A percentile compares a stretch with the other conserved stretches of the same genome.
Evolutionary conservation across 1,140 invertebrate genomes (phyloP).

Genomic region (Hyposmocoma kahamanoa): DNA sequence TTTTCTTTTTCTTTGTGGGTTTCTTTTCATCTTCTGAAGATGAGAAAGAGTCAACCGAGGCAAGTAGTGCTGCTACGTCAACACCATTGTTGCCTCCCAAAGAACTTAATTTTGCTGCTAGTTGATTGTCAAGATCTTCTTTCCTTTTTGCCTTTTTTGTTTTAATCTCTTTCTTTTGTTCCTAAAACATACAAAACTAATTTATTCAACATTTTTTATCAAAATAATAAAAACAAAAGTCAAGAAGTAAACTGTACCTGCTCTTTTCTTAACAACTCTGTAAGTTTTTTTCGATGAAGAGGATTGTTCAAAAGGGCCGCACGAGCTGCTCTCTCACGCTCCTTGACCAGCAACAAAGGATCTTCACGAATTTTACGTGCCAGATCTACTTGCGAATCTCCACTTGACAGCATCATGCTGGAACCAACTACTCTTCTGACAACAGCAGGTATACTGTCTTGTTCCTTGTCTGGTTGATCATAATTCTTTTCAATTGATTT

Average conservation of each 20-base stretch:
- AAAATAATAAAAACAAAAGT: slow-evolving; percentile 5
- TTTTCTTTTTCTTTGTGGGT: slow-evolving; percentile 62
- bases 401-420: slow-evolving; percentile 52
- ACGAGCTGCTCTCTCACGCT: slow-evolving; percentile 87
- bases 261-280: slow-evolving; percentile 81
- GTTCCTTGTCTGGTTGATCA: slow-evolving; percentile 77
- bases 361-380: slow-evolving; percentile 91
- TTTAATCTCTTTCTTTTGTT: slow-evolving; percentile 65
- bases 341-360: slow-evolving; percentile 89
- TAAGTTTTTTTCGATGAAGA: slow-evolving; percentile 88
- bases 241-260: slow-evolving; percentile 55
- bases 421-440: slow-evolving; percentile 77
- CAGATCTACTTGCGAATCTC: slow-evolving; percentile 84
- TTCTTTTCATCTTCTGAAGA: slow-evolving; percentile 70
- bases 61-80: slow-evolving; percentile 52
- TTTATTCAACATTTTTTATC: background rate
- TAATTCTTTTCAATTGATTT: slow-evolving; percentile 90
- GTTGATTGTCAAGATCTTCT: slow-evolving; percentile 68
- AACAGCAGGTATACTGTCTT: slow-evolving; percentile 84
- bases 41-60: slow-evolving; percentile 51
- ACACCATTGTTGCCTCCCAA: slow-evolving; percentile 57
- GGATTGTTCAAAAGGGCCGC: slow-evolving; percentile 90
- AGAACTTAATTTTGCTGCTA: slow-evolving; percentile 74
- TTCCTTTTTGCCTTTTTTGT: slow-evolving; percentile 75
- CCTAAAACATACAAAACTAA: slow-evolving; percentile 39